A percentile compares a stretch with the other conserved stretches of the same genome.
These are phyloP conservation scores for Trematomus loennbergii DNA, from an alignment of 2,113 vertebrate species.

Conservation along the genomic window DNA sequence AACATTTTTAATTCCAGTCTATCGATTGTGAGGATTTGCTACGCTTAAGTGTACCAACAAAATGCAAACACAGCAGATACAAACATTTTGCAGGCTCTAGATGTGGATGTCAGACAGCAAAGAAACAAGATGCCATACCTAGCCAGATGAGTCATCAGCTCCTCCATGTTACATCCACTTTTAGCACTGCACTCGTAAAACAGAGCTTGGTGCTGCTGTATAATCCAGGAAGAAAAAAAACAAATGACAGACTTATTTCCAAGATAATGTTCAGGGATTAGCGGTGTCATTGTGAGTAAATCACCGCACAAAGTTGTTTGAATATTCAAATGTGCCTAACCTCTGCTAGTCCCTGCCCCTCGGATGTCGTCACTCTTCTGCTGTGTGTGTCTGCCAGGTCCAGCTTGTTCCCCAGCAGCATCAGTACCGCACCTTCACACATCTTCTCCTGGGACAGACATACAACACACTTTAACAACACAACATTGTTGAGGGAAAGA, in stretches of 20 bases:
- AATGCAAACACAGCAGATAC: conserved; percentile 4
- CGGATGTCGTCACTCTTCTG: conserved; percentile 72
- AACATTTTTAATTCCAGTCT: not conserved
- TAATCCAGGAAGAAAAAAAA: conserved; percentile 7
- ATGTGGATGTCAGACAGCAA: not conserved
- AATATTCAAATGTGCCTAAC: conserved; percentile 69
- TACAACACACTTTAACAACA: not conserved
- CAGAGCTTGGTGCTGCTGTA: conserved; percentile 85
- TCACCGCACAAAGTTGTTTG: conserved; percentile 12
- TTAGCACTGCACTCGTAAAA: conserved; percentile 89
- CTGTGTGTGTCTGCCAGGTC: conserved; percentile 71
- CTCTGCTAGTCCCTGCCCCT: conserved; percentile 85
- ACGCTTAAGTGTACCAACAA: not conserved
- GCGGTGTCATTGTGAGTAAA: not conserved
- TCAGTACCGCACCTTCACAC: conserved; percentile 81
- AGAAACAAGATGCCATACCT: conserved; percentile 70
- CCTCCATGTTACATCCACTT: conserved; percentile 82
- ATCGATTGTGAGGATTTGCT: not conserved
- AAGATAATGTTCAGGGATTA: not conserved
- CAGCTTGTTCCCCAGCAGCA: conserved; percentile 88
- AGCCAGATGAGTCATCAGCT: conserved; percentile 86
- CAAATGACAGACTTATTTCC: not conserved
- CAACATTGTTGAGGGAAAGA: no score
- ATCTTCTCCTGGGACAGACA: conserved; percentile 81
- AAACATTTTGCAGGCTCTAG: not conserved